Base-by-base conservation (phyloP, 1,140 invertebrate genomes). In the Pollicipes pollicipes region DNA sequence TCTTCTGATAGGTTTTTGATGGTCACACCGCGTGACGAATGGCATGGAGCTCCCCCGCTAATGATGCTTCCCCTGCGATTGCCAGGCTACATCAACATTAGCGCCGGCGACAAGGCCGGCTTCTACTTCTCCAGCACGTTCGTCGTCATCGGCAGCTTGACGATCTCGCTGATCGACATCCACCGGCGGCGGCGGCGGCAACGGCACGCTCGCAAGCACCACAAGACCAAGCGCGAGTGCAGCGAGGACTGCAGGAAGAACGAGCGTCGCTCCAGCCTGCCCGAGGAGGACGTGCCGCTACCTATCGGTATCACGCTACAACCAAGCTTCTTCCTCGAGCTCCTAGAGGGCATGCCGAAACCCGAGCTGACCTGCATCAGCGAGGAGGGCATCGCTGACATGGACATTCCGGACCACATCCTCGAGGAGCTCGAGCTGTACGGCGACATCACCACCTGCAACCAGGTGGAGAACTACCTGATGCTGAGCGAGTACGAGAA, bases 401-500 rank as follows among this genome's bases (percentile, higher is more conserved):
- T 31, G 45, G 32, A 71, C 26, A 69, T 68, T 30, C 24, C 28
- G 2, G 45, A 69, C 24, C 70, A 91, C 80, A 78, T 90, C 35
- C 81, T 91, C 4, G 89, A 90, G 73, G 88, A 90, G 75, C 81
- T 90, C 64, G 89, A 91, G 75, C 90, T 89, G 74, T 73, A 76
- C 16, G 75, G 72, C 21, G 90, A 92, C 76, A 91, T 92, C 77
- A 91, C 90, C 68, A 91, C 90, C 31, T 92, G 90, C 79, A 90
- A 91, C 80, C 91, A 91, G 83, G 88, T 90, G 75, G 89, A 91
- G 79, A 90, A 92, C 79, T 91, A 90, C 78, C 80, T 92, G 73
- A 90, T 92, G 88, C 83, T 91, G 58, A 90, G 88, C 72, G 90
- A 92, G 79, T 91, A 89, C 78, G 89, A 92, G 77, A 91, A 92